Evolutionary conservation across 2,113 vertebrate species (phyloP).

Genomic region (Pampusana beccarii): DNA sequence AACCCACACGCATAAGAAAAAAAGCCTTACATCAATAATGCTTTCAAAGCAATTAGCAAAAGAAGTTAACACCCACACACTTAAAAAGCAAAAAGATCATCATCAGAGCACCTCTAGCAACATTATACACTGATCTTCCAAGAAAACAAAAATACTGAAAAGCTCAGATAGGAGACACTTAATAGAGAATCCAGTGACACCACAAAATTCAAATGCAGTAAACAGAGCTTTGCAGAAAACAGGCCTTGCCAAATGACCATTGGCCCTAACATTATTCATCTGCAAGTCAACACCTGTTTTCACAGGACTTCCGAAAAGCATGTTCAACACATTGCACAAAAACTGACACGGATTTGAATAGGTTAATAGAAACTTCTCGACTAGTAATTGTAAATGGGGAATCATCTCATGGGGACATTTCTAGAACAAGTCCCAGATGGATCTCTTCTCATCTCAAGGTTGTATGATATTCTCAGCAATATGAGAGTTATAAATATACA

Average conservation of each 20-base stretch:
- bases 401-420: neutral
- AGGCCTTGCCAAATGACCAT: neutral
- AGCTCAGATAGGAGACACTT: neutral
- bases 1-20: neutral
- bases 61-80: neutral
- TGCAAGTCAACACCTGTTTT: neutral
- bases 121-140: neutral
- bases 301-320: neutral
- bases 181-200: neutral
- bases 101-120: neutral
- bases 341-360: neutral
- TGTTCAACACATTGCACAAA: neutral
- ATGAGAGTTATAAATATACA: neutral
- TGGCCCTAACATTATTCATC: neutral
- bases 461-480: neutral
- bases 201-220: neutral
- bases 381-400: neutral
- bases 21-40: neutral
- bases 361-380: neutral
- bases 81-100: neutral
- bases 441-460: conserved; percentile 26
- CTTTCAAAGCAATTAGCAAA: neutral
- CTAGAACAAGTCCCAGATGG: neutral
- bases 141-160: neutral
- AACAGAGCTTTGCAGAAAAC: neutral